phyloP scores from a whole-genome alignment of 2,797 vertebrate genomes.

The Gymnopithys bicolor region DNA sequence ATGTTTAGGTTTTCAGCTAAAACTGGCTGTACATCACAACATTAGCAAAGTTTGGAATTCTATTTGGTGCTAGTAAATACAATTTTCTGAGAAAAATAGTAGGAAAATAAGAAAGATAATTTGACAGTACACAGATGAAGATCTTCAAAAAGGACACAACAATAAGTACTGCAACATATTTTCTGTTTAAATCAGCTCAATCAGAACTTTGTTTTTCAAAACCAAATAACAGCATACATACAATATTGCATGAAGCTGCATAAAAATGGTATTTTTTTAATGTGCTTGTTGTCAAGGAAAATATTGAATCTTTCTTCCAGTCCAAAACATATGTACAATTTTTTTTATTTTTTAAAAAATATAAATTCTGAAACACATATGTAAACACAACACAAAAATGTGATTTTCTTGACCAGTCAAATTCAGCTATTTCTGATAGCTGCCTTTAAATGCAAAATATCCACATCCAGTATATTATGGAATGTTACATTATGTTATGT shows the following conservation, averaged over 20 bases:
- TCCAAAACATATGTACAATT: fast-evolving
- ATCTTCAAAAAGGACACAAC: background rate
- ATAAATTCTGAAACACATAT: background rate
- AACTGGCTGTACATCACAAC: background rate
- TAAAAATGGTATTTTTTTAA: background rate
- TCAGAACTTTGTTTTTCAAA: background rate
- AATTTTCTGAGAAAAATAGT: background rate
- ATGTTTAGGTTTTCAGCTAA: background rate
- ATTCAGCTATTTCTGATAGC: background rate
- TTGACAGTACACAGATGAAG: background rate
- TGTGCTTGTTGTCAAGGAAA: background rate
- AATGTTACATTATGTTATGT: too few relatives aligned
- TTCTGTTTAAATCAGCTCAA: background rate
- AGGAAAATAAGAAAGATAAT: background rate
- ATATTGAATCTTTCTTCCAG: background rate
- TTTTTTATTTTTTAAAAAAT: background rate
- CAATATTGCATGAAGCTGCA: background rate
- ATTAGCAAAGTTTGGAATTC: background rate
- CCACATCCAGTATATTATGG: background rate
- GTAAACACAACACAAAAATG: background rate
- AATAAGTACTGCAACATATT: background rate
- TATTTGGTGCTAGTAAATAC: background rate
- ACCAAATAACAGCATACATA: background rate
- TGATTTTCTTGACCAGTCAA: background rate
- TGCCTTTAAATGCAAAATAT: background rate